Percentiles rank a stretch among this genome's conserved stretches.
These are phyloP conservation scores for Mystacides longicornis DNA, from an alignment of 2,888 invertebrate species.

Conservation along the genomic window DNA sequence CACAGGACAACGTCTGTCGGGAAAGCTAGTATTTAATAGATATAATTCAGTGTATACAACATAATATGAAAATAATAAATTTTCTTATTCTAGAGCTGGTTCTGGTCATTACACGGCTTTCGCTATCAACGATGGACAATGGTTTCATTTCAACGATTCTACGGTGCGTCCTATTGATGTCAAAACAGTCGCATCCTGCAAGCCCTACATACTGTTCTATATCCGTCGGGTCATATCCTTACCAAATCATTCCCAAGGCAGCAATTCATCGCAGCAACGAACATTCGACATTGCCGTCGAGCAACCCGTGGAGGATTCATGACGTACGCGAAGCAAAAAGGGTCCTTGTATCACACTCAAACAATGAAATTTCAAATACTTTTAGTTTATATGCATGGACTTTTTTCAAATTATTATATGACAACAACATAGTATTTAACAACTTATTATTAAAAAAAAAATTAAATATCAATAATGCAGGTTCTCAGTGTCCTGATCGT, in stretches of 20 bases:
- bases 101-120: conserved; percentile 83
- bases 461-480: no score
- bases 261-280: not conserved
- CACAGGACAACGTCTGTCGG: no score
- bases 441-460: no score
- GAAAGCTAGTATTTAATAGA: no score
- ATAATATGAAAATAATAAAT: no score
- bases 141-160: conserved; percentile 85
- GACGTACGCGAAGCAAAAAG: conserved; percentile 17
- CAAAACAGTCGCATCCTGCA: conserved; percentile 64
- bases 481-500: no score
- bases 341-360: conserved; percentile 16
- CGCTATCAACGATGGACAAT: conserved; percentile 69
- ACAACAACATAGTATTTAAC: no score
- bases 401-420: no score
- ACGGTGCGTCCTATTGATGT: conserved; percentile 64
- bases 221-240: conserved; percentile 57
- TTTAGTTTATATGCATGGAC: no score
- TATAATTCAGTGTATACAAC: no score
- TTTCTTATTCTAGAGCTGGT: conserved; percentile 52
- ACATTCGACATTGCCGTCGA: conserved; percentile 6
- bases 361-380: conserved; percentile 9
- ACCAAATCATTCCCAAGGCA: conserved; percentile 28
- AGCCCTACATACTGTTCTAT: conserved; percentile 82
- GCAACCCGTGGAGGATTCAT: conserved; percentile 19